These are phyloP conservation scores for Stichodactyla helianthus DNA, from an alignment of 64 coral and sea anemone species.

Conservation along the genomic window DNA sequence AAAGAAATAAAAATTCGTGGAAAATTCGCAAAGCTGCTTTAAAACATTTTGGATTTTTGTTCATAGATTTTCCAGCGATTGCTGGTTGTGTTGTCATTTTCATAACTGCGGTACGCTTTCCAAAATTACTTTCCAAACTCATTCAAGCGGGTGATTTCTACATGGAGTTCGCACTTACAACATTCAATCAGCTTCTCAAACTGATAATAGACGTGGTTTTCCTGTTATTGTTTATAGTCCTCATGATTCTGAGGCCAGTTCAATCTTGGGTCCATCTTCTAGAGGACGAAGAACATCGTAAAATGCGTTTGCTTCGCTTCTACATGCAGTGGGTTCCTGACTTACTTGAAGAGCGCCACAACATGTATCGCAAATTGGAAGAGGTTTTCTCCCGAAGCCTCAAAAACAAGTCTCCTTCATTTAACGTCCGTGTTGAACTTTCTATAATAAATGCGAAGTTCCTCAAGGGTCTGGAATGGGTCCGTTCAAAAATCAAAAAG, in stretches of 20 bases:
- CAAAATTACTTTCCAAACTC: constrained; percentile 79
- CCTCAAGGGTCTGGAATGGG: constrained; percentile 62
- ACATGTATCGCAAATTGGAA: constrained; percentile 71
- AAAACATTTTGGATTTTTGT: constrained; percentile 79
- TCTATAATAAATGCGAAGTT: constrained; percentile 42
- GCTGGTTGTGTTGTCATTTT: constrained; percentile 57
- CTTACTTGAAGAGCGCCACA: constrained; percentile 63
- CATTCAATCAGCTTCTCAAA: constrained; percentile 62
- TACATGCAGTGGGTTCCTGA: constrained; percentile 86
- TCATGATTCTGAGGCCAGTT: constrained; percentile 88
- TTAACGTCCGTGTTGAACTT: constrained; percentile 32
- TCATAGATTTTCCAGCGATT: constrained; percentile 92
- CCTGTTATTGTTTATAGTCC: constrained; percentile 66
- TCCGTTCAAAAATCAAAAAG: constrained; percentile 71
- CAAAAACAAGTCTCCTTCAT: constrained; percentile 34
- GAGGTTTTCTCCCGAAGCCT: constrained; percentile 81
- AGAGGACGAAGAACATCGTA: constrained; percentile 89
- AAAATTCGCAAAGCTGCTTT: constrained; percentile 83
- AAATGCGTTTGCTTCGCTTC: constrained; percentile 61
- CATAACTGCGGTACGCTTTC: constrained; percentile 69
- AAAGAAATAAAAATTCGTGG: constrained; percentile 61
- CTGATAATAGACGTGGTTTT: constrained; percentile 79
- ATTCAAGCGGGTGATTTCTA: constrained; percentile 88
- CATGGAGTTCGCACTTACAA: constrained; percentile 85
- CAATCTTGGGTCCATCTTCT: constrained; percentile 90